Base-by-base conservation (phyloP, 2,797 vertebrate genomes). In the Lepus townsendii region DNA sequence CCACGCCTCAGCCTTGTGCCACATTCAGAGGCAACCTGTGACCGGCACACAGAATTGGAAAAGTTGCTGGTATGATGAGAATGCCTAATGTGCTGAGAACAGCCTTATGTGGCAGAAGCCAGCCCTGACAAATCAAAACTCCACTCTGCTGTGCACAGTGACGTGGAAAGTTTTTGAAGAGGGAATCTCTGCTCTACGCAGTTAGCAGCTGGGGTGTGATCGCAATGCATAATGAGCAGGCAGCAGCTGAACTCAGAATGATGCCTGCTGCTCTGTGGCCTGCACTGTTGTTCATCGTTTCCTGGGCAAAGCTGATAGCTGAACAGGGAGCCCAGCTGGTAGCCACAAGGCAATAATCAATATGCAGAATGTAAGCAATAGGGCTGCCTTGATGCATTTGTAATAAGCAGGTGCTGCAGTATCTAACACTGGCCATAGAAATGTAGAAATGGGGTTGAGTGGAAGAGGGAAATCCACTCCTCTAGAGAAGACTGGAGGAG, bases 181-280 rank as follows among this genome's bases (percentile, higher is more conserved):
- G 97, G 95, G 97, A 92, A 94, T 93, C 96, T 96, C 96, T 90
- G 83, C 42, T 62, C 78, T 83, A 79, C 1, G 75, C 87, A 95
- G 77, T 35, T 30, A 3, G 63, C 12, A 60, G 89, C 80, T 62
- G 20, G 32, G 30, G 19, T 1, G 26, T 93, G 96, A 96, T 30
- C 20, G 3, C 72, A 54, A 42, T 79, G 9, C 54, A 13, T 20
- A 83, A 94, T 5, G 69, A 87, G 68, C 80, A 38, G 2, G 2
- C 42, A 24, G 78, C 0, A 1, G 66, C 89, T 12, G 72, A 50
- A 84, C 68, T 11, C 8, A 26, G 83, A 12, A 13, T n/a, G 32
- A 27, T 3, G 16, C 57, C 4, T 14, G 13, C 76, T 71, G 87
- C 79, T 69, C 52, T 2, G 42, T 7, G 50, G 5, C 24, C 54